phyloP scores from a whole-genome alignment of 1,140 invertebrate species.

The Orchesella cincta region DNA sequence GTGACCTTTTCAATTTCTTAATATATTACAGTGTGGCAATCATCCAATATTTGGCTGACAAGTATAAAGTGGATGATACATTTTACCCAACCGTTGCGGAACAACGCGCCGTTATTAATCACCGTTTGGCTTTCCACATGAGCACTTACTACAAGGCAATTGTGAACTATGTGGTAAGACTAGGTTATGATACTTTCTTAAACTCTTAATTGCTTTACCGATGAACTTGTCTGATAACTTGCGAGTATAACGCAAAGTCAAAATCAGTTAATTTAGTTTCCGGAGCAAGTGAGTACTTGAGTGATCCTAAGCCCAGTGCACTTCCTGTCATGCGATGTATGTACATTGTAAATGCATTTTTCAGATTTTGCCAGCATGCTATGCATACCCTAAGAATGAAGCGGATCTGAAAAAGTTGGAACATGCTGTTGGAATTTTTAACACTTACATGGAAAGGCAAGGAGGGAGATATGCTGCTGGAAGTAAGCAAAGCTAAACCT shows the following conservation, averaged over 20 bases:
- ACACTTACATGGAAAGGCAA: slow-evolving; percentile 65
- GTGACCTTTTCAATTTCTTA: not conserved
- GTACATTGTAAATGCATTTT: not conserved
- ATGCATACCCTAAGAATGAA: slow-evolving; percentile 68
- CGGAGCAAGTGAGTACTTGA: too few species aligned
- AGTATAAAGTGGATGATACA: slow-evolving; percentile 65
- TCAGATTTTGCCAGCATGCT: slow-evolving; percentile 71
- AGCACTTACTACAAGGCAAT: slow-evolving; percentile 73
- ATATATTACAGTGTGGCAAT: slow-evolving; percentile 66
- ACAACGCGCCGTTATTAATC: slow-evolving; percentile 70
- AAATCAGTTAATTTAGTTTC: not conserved
- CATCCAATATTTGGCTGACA: slow-evolving; percentile 73
- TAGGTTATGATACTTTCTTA: not conserved
- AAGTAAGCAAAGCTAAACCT: slow-evolving; percentile 55
- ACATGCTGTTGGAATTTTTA: slow-evolving; percentile 67
- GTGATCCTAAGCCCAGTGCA: too few species aligned
- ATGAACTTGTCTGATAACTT: not conserved
- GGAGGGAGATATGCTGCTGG: slow-evolving; percentile 68
- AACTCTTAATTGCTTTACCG: not conserved
- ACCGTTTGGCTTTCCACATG: slow-evolving; percentile 73
- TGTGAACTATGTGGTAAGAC: slow-evolving; percentile 65
- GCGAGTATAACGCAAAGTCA: not conserved
- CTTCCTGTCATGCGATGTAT: not conserved
- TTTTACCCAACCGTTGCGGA: slow-evolving; percentile 71
- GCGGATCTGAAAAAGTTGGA: slow-evolving; percentile 66